Evolutionary conservation across 2,797 vertebrate species (phyloP), one percentile per base, ranked within the genome.

Genomic region (Orientallactaga sibirica): DNA sequence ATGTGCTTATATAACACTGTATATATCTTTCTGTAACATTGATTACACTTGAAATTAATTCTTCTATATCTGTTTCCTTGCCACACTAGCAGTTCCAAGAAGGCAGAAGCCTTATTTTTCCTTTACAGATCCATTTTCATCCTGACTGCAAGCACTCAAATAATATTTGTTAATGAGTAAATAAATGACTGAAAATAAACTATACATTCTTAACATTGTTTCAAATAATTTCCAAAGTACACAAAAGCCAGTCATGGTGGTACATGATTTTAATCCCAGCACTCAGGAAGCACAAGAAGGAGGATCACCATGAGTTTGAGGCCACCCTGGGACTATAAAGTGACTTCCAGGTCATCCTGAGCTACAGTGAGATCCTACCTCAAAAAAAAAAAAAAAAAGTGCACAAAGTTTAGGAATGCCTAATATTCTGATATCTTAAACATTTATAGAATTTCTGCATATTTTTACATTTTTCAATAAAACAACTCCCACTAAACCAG

Each of bases 11-110:
- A 76, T 7, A 90, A 29, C 24, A 88, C 15, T 68, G 27, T 48
- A 11, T 6, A 62, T 55, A 25, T 90, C 74, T 82, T 86, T 82
- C 48, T 33, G 19, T 61, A 74, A 41, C 67, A 83, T 6, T 78
- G 52, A 77, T 85, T 93, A 33, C 12, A 71, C 10, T 85, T 58
- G 61, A 79, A 92, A 86, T 78, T 64, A 88, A 43, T 55, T 90
- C 22, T 58, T 87, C 33, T 7, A 5, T 62, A 74, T 58, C 64
- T 92, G 25, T 58, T 20, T 86, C 78, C 70, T 75, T 93, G 81
- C 64, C 20, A 48, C 22, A 85, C 16, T 55, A 18, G 27, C 82
- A 78, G 4, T 86, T 88, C 43, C 66, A 66, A 0, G 19, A 95
- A 90, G 20, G 12, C 16, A 43, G 11, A 11, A 88, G 25, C 10